Conservation (phyloP, 1,140 invertebrate genomes). For the Drosophila melanogaster region DNA sequence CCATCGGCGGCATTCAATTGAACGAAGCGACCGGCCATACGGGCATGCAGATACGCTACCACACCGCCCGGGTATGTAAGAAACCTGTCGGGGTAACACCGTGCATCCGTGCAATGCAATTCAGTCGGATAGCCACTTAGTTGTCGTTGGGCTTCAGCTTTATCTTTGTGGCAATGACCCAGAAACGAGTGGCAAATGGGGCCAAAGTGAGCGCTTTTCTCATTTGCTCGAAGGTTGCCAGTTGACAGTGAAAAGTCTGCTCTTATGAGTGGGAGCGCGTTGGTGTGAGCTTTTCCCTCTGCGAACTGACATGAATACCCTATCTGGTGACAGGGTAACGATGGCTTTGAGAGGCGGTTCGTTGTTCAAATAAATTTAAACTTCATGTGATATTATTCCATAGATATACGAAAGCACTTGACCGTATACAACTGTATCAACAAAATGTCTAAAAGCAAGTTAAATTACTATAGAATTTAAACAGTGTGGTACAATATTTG, state of each 20-base stretch:
- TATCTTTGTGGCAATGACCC: slow-evolving; percentile 56
- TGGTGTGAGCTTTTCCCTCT: slow-evolving; percentile 2
- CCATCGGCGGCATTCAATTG: slow-evolving; percentile 92
- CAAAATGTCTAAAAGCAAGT: too few species aligned
- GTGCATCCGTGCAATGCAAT: background rate
- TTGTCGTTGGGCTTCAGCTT: background rate
- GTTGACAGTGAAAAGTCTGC: slow-evolving; percentile 33
- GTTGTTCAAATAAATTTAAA: background rate
- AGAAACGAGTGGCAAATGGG: slow-evolving; percentile 39
- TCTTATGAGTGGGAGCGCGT: background rate
- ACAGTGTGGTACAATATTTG: too few species aligned
- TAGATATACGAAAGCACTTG: background rate
- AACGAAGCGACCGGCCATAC: slow-evolving; percentile 90
- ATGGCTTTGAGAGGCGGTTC: background rate
- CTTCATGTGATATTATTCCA: background rate
- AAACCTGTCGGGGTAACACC: background rate
- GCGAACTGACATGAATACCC: background rate
- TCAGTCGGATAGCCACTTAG: background rate
- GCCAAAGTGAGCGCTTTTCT: slow-evolving; percentile 25
- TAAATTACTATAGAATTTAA: too few species aligned
- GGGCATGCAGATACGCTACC: slow-evolving; percentile 92
- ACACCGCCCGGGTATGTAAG: slow-evolving; percentile 86
- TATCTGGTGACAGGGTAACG: background rate
- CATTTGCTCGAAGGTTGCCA: slow-evolving; percentile 57
- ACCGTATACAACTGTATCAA: too few species aligned